A percentile compares a stretch with the other conserved stretches of the same genome.
Conservation (phyloP, 2,888 invertebrate species). For the Apantesis nais region DNA sequence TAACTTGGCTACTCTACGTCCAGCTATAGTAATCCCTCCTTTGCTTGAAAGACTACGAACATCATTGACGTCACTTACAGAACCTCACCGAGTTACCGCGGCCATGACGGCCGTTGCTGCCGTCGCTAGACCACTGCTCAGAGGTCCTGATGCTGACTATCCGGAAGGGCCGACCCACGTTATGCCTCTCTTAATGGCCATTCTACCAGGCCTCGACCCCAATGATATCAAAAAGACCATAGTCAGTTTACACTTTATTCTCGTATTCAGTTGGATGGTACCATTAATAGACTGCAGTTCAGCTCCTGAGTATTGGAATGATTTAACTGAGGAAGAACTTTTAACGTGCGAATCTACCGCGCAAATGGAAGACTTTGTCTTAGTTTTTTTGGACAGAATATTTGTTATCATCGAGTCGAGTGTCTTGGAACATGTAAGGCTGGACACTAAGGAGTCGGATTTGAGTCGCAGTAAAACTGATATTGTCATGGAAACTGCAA, state of each 20-base stretch:
- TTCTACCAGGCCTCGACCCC: constrained; percentile 95
- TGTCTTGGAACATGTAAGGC: constrained; percentile 88
- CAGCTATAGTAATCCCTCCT: constrained; percentile 93
- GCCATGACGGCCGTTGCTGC: constrained; percentile 90
- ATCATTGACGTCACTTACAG: constrained; percentile 93
- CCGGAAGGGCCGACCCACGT: constrained; percentile 93
- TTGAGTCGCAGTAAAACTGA: constrained; percentile 89
- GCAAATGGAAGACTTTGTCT: constrained; percentile 94
- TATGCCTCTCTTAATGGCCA: constrained; percentile 91
- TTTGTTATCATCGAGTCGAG: constrained; percentile 90
- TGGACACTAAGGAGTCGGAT: constrained; percentile 87
- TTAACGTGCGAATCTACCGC: constrained; percentile 92
- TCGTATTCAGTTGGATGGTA: constrained; percentile 91
- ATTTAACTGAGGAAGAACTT: constrained; percentile 92
- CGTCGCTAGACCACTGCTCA: constrained; percentile 88
- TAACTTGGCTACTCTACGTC: constrained; percentile 91
- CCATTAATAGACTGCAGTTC: constrained; percentile 94
- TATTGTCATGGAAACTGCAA: constrained; percentile 88
- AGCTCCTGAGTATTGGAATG: constrained; percentile 87
- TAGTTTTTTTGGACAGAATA: constrained; percentile 93
- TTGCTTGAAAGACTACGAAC: constrained; percentile 92
- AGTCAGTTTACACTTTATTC: constrained; percentile 91
- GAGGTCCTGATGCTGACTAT: constrained; percentile 84
- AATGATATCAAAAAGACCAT: constrained; percentile 93
- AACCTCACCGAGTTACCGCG: constrained; percentile 93